Evolutionary conservation across 2,888 invertebrate species (phyloP), one percentile per base, ranked within the genome.

Genomic region (Craniophora ligustri): DNA sequence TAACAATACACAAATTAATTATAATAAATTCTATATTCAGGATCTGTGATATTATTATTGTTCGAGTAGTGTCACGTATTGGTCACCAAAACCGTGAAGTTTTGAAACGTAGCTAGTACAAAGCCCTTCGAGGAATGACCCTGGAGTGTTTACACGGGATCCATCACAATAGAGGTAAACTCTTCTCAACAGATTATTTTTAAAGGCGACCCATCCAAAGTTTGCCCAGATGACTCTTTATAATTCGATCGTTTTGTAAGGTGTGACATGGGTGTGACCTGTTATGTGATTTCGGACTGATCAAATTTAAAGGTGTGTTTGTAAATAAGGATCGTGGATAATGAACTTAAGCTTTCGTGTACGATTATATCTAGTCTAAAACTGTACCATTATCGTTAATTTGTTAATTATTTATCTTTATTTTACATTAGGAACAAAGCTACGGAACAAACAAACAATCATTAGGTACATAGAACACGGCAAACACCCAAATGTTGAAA

Each of bases 111-210:
- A 86, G 79, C 82, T 76, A 62, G 77, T 70, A 86, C 84, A 88
- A 89, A 84, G 80, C 67, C 78, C 72, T 92, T 92, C 93, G 87
- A 67, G 82, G 92, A 91, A 92, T 78, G 74, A 63, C 44, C 53
- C 55, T 84, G 62, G 60, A 92, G 92, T 92, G 91, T 92, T 92
- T 88, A 90, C 88, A 76, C 82, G 78, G 81, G 80, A 77, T 74
- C 78, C 75, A 66, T 78, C 80, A 92, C 91, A 92, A 92, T 89
- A 81, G 84, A 64, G 54, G 77, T 86, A 93, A 93, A 92, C 91
- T 88, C 91, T 84, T 78, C 80, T 78, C 79, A 78, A 76, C 75
- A 81, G 88, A 92, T 92, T 91, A 91, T 87, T 88, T 79, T 88
- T 80, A 85, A 83, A 86, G 81, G 77, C 72, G 73, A 80, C 76